Conservation (phyloP, 2,888 invertebrate genomes). For the Sympetrum striolatum region DNA sequence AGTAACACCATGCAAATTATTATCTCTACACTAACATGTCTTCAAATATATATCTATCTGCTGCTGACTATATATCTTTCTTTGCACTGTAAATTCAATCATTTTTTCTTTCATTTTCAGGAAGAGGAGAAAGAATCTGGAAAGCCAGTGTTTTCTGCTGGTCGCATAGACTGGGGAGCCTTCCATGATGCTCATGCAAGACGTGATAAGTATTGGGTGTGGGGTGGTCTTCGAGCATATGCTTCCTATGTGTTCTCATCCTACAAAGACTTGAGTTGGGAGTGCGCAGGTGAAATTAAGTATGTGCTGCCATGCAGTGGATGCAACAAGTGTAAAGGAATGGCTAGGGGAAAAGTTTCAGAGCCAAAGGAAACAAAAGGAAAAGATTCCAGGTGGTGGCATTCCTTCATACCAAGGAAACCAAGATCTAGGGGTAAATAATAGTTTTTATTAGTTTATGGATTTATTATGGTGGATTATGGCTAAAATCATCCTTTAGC, state of each 20-base stretch:
- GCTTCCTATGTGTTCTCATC: slow-evolving; percentile 79
- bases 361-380: slow-evolving; percentile 47
- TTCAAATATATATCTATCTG: no score
- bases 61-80: neutral
- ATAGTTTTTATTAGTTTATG: neutral
- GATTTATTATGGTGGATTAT: neutral
- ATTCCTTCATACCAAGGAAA: slow-evolving; percentile 59
- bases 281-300: slow-evolving; percentile 73
- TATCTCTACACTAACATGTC: no score
- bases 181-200: slow-evolving; percentile 78
- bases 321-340: slow-evolving; percentile 74
- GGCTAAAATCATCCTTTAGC: neutral
- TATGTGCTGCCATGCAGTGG: slow-evolving; percentile 83
- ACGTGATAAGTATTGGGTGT: slow-evolving; percentile 88
- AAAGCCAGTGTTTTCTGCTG: slow-evolving; percentile 82
- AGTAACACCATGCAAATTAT: no score
- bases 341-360: slow-evolving; percentile 53
- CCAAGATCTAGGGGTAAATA: slow-evolving; percentile 50
- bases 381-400: slow-evolving; percentile 60
- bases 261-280: slow-evolving; percentile 69
- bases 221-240: slow-evolving; percentile 78
- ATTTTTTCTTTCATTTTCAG: slow-evolving; percentile 48
- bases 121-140: slow-evolving; percentile 56
- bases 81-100: neutral
- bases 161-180: slow-evolving; percentile 83